These are phyloP conservation scores for Pseudochromis fuscus DNA, from an alignment of 2,797 vertebrate species.

Conservation along the genomic window DNA sequence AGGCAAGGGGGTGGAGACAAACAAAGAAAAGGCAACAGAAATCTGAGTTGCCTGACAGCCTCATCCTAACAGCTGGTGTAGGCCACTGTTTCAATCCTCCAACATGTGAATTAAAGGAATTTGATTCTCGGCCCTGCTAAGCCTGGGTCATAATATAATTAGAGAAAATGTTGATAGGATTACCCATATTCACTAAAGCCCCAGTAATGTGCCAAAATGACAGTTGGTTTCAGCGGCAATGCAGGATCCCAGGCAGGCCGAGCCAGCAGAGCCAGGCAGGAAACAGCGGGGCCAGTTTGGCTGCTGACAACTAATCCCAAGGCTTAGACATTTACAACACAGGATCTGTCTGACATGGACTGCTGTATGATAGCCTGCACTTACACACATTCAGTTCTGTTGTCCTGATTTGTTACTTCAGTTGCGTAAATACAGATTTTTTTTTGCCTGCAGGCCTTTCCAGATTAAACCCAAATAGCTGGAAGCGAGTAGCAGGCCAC, in stretches of 20 bases:
- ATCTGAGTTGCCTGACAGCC: slow-evolving; percentile 59
- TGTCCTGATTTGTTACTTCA: slow-evolving; percentile 28
- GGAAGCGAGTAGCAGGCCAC: slow-evolving; percentile 23
- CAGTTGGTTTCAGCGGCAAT: slow-evolving; percentile 72
- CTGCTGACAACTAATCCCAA: slow-evolving; percentile 64
- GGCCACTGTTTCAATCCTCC: slow-evolving; percentile 67
- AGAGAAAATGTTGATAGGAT: slow-evolving; percentile 79
- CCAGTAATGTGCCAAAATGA: slow-evolving; percentile 74
- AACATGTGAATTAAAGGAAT: slow-evolving; percentile 77
- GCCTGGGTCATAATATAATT: slow-evolving; percentile 77
- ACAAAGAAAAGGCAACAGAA: slow-evolving; percentile 49
- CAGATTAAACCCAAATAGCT: slow-evolving; percentile 39
- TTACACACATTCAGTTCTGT: slow-evolving; percentile 50
- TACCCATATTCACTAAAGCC: slow-evolving; percentile 74
- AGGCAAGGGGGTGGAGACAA: slow-evolving; percentile 18
- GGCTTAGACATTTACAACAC: slow-evolving; percentile 68
- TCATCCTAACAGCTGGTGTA: slow-evolving; percentile 66
- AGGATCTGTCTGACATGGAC: slow-evolving; percentile 64
- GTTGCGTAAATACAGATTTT: slow-evolving; percentile 26
- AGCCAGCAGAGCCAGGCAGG: slow-evolving; percentile 40
- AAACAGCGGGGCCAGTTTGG: slow-evolving; percentile 60
- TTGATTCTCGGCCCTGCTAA: slow-evolving; percentile 71
- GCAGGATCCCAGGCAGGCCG: slow-evolving; percentile 30
- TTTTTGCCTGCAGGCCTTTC: slow-evolving; percentile 23
- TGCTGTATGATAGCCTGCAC: slow-evolving; percentile 42